Evolutionary conservation across 2,113 vertebrate genomes (phyloP), one percentile per base, ranked within the genome.

Genomic region (Menura novaehollandiae): DNA sequence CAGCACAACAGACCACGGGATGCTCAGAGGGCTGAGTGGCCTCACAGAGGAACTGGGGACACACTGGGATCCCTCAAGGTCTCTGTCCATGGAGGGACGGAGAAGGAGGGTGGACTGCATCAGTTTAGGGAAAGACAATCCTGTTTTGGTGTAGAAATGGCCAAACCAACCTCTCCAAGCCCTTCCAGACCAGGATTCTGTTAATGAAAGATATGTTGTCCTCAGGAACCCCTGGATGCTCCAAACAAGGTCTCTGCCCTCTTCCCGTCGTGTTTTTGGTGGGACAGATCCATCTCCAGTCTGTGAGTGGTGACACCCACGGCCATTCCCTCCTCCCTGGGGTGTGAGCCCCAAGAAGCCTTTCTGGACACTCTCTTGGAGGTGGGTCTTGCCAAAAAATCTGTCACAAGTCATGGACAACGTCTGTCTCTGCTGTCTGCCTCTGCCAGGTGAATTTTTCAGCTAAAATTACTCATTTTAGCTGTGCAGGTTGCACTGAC

Each of bases 61-160:
- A 15, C 1, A 0, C n/a, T 44, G 76, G 28, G 33, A 12, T 3
- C 43, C n/a, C 2, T 0, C 33, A 0, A 1, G 2, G 6, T 10
- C 82, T 20, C 58, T 60, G 33, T 2, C 32, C n/a, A 1, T 4
- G 56, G 43, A 37, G 33, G 47, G 35, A 12, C 1, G 1, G 33
- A 47, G 33, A 26, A 66, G 26, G 35, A 52, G 52, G 39, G 15
- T 6, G 21, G 3, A 7, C 8, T 35, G 30, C 35, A 21, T 33
- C 52, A 6, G 8, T n/a, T 41, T 1, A 5, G 44, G 52, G 41
- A 76, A 4, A 72, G 1, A n/a, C 7, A 1, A 33, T 12, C 51
- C 43, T 52, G 64, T 11, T 71, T 39, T 44, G 16, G 41, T 32
- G 26, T 4, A 22, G 26, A 33, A 39, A 63, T 1, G 15, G 23